Percentiles rank a stretch among this genome's conserved stretches.
Conservation (phyloP, 2,797 vertebrate species). For the Gymnoscopelus microlampas region DNA sequence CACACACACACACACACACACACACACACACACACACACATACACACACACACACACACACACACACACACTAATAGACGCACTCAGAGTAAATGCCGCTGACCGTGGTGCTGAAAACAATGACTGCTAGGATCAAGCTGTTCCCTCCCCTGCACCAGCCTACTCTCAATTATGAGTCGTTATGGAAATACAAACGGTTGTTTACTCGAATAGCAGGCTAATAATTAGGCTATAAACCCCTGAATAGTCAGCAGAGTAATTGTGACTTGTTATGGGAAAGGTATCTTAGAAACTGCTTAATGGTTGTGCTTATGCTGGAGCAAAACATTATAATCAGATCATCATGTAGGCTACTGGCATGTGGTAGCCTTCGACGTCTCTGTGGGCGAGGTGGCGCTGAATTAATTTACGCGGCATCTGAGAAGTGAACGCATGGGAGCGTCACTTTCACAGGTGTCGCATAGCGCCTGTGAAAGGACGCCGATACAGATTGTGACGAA, state of each 20-base stretch:
- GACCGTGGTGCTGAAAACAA: conserved; percentile 78
- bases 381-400: conserved; percentile 49
- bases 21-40: conserved; percentile 6
- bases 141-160: not conserved
- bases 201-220: no score
- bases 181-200: no score
- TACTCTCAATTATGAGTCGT: no score
- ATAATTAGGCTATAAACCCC: no score
- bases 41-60: conserved; percentile 10
- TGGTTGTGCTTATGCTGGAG: not conserved
- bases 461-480: conserved; percentile 51
- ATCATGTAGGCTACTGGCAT: conserved; percentile 14
- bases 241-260: no score
- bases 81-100: conserved; percentile 55
- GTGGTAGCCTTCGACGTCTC: conserved; percentile 31
- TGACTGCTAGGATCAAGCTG: conserved; percentile 7
- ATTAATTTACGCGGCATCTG: conserved; percentile 67
- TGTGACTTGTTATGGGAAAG: no score
- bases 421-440: conserved; percentile 52
- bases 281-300: no score
- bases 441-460: conserved; percentile 35
- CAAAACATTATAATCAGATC: not conserved
- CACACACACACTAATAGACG: not conserved
- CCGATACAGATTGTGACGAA: not conserved
- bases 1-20: conserved; percentile 8